Evolutionary conservation across 2,888 invertebrate genomes (phyloP).

Genomic region (Parapristionchus giblindavisi): DNA sequence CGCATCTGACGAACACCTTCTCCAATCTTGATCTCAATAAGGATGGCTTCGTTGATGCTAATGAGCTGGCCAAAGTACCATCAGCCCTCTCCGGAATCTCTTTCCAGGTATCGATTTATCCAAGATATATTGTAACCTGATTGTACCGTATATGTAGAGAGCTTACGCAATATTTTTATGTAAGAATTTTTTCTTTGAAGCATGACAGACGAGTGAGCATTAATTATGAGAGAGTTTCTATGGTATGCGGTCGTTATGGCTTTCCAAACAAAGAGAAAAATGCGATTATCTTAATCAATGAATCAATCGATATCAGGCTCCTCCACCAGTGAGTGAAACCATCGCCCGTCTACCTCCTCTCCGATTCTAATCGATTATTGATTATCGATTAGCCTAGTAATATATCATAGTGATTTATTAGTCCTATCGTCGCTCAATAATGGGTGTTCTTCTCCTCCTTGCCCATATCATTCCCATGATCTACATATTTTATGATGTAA

Average conservation of each 20-base stretch:
- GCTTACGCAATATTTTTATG: no score
- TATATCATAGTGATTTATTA: slow-evolving; percentile 36
- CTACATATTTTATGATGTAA: no score
- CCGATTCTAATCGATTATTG: slow-evolving; percentile 23
- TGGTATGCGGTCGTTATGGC: no score
- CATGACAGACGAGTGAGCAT: no score
- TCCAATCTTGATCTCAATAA: slow-evolving; percentile 28
- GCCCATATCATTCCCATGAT: no score
- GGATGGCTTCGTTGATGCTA: slow-evolving; percentile 27
- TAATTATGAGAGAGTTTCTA: no score
- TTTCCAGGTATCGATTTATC: slow-evolving; percentile 37
- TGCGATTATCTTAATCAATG: neutral
- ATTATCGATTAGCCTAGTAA: neutral
- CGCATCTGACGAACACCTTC: slow-evolving; percentile 22
- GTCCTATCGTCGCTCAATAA: slow-evolving; percentile 21
- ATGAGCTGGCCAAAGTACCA: slow-evolving; percentile 27
- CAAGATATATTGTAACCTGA: no score
- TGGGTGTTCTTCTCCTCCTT: no score
- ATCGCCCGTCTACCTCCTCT: slow-evolving; percentile 18
- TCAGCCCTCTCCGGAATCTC: slow-evolving; percentile 13
- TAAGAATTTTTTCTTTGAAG: no score
- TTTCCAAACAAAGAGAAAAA: neutral
- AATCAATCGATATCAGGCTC: slow-evolving; percentile 33
- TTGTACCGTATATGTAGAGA: no score
- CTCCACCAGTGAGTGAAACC: slow-evolving; percentile 29